Evolutionary conservation across 1,140 invertebrate genomes (phyloP).

Genomic region (Atta texana): DNA sequence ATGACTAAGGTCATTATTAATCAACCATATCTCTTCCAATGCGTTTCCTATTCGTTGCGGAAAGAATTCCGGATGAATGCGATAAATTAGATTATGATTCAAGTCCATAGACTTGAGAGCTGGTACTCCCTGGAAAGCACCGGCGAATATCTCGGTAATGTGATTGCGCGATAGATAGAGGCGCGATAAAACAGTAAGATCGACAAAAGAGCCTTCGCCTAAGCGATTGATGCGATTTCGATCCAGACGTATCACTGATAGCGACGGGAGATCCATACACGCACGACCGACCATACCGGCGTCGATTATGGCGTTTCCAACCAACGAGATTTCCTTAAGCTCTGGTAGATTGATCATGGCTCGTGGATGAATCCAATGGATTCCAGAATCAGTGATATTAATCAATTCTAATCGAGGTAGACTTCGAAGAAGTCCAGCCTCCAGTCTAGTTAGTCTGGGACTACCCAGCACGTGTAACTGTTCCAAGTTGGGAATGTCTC

Average conservation of each 20-base stretch:
- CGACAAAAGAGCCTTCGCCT: conserved; percentile 92
- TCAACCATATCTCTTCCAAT: conserved; percentile 92
- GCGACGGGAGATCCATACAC: conserved; percentile 90
- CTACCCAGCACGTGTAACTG: conserved; percentile 92
- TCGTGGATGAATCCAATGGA: conserved; percentile 93
- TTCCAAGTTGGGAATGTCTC: conserved; percentile 90
- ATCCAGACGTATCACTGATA: conserved; percentile 90
- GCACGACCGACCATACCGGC: conserved; percentile 92
- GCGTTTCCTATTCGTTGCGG: conserved; percentile 90
- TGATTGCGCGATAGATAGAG: conserved; percentile 91
- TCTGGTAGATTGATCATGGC: conserved; percentile 90
- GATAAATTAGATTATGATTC: conserved; percentile 92
- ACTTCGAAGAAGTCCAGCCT: conserved; percentile 91
- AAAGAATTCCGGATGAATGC: conserved; percentile 93
- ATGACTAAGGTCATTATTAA: conserved; percentile 91
- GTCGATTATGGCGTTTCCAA: conserved; percentile 91
- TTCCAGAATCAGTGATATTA: conserved; percentile 92
- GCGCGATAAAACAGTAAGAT: conserved; percentile 90
- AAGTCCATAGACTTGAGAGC: conserved; percentile 91
- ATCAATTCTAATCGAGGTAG: conserved; percentile 90
- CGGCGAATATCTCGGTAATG: conserved; percentile 91
- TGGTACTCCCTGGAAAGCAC: conserved; percentile 93
- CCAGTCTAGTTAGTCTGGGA: conserved; percentile 88
- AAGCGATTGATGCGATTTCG: conserved; percentile 90
- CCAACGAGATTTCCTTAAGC: conserved; percentile 90